Evolutionary conservation across 2,797 vertebrate species (phyloP).

Genomic region (Ceyx erithaca): DNA sequence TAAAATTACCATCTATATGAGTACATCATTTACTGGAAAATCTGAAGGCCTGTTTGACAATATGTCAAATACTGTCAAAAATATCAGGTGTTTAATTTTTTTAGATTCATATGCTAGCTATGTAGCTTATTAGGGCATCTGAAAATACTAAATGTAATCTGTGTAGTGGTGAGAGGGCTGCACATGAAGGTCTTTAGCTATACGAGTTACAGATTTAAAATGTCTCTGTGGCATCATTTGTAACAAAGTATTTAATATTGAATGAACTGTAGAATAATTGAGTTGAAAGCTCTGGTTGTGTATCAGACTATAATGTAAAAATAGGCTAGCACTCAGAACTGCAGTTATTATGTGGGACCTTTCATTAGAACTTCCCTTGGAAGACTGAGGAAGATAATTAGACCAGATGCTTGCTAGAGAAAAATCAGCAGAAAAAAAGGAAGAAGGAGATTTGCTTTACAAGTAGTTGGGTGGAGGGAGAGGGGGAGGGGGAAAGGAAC

Average conservation of each 20-base stretch:
- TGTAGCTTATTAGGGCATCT: background rate
- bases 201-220: background rate
- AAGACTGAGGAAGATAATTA: background rate
- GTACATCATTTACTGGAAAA: background rate
- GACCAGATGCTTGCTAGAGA: background rate
- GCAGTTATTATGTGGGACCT: background rate
- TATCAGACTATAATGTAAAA: background rate
- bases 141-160: background rate
- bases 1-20: background rate
- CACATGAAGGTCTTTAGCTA: background rate
- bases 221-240: background rate
- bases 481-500: background rate
- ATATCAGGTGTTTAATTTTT: background rate
- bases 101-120: background rate
- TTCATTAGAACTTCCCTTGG: background rate
- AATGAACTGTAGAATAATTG: constrained; percentile 5
- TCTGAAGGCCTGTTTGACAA: background rate
- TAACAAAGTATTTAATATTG: background rate
- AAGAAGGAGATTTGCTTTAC: background rate
- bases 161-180: background rate
- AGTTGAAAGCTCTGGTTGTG: background rate
- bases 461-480: background rate
- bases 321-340: background rate
- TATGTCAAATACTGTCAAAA: background rate
- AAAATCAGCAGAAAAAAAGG: background rate